phyloP scores from a whole-genome alignment of 2,113 vertebrate genomes.

The Caretta caretta region DNA sequence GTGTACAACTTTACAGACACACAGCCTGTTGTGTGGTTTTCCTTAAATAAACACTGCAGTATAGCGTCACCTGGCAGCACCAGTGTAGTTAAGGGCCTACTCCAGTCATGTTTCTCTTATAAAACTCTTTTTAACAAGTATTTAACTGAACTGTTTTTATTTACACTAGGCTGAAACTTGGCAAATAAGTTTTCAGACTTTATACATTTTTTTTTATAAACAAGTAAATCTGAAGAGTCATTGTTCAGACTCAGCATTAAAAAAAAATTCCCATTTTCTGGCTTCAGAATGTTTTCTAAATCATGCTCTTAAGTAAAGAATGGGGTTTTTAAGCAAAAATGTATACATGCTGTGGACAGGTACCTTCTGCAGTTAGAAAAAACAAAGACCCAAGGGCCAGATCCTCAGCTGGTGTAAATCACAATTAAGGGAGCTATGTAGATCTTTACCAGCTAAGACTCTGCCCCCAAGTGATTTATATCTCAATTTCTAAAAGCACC shows the following conservation, averaged over 20 bases:
- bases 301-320: background rate
- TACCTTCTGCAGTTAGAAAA: background rate
- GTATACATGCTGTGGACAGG: background rate
- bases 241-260: too few species aligned
- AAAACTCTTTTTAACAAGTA: background rate
- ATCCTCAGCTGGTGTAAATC: background rate
- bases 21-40: background rate
- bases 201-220: background rate
- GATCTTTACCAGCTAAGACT: background rate
- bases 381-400: background rate
- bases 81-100: background rate
- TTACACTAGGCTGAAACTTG: background rate
- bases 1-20: slow-evolving; percentile 3
- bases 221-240: background rate
- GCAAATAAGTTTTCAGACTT: background rate
- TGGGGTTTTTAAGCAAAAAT: background rate
- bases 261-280: background rate
- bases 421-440: background rate
- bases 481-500: background rate
- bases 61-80: background rate
- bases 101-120: background rate
- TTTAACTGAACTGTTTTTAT: background rate
- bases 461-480: background rate
- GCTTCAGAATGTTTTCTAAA: background rate
- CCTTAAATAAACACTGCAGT: background rate